Percentiles rank a stretch among this genome's conserved stretches.
Conservation (phyloP, 2,888 invertebrate species). For the Belgica antarctica region DNA sequence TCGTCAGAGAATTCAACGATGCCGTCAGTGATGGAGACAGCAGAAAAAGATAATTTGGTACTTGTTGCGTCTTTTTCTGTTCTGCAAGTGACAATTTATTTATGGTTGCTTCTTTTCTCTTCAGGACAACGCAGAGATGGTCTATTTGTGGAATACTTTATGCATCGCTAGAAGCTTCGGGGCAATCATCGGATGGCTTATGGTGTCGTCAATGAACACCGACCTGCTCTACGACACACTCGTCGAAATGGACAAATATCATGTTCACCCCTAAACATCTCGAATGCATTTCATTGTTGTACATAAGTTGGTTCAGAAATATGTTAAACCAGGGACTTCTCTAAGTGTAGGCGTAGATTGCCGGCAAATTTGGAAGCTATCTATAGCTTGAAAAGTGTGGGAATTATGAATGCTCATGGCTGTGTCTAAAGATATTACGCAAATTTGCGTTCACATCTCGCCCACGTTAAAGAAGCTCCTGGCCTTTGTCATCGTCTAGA, state of each 20-base stretch:
- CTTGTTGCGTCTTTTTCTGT: constrained; percentile 43
- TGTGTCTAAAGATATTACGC: too few species aligned
- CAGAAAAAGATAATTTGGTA: constrained; percentile 52
- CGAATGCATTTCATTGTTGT: not conserved
- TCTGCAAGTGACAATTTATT: constrained; percentile 49
- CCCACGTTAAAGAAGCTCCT: too few species aligned
- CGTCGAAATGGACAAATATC: constrained; percentile 51
- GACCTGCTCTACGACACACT: constrained; percentile 58
- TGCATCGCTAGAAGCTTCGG: constrained; percentile 59
- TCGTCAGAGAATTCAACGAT: constrained; percentile 44
- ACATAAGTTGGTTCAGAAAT: constrained; percentile 18
- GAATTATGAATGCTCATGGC: too few species aligned
- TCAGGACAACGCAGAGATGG: constrained; percentile 52
- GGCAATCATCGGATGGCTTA: constrained; percentile 59
- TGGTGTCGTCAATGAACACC: constrained; percentile 58
- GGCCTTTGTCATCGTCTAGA: not conserved
- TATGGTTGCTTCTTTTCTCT: constrained; percentile 49
- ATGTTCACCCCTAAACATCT: constrained; percentile 24
- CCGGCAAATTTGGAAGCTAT: too few species aligned
- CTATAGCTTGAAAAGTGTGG: too few species aligned
- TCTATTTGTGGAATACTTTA: constrained; percentile 58
- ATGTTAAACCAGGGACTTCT: constrained; percentile 14
- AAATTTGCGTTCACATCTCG: too few species aligned
- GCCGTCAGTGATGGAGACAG: constrained; percentile 49
- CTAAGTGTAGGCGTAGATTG: too few species aligned